Evolutionary conservation across 1,140 invertebrate species (phyloP), one percentile per base, ranked within the genome.

Genomic region (Caenorhabditis latens): DNA sequence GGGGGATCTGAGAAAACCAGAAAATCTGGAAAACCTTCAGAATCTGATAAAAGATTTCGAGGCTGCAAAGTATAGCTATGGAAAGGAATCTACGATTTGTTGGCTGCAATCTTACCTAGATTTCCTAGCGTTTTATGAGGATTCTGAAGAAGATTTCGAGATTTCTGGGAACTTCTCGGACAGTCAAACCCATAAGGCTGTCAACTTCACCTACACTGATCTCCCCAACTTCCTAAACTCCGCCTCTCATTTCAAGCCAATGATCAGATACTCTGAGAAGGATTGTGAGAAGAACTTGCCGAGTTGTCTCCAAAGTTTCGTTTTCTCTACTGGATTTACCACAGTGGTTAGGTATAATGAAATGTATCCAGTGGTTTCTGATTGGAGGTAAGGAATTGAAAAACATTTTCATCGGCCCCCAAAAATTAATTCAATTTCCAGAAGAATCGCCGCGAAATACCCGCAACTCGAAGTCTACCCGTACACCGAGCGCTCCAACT

Each of bases 241-340:
- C 2, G 85, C 82, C 16, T 43, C 75, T 13, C 57, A 82, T 57
- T 89, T 48, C 46, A 84, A 79, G 19, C 75, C 88, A 65, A 89
- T 85, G n/a, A 50, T 89, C 4, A 43, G 75, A 4, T 21, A 67
- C 1, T 85, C 88, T 63, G 71, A 84, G 21, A 24, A 43, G 8
- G 86, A 87, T 19, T 89, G 89, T 55, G 71, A 40, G n/a, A 14
- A 46, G 14, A 82, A 84, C 57, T 42, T 55, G 16, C 89, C 89
- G 2, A 61, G 57, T 71, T 89, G 88, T 43, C 11, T 90, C 3
- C n/a, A 85, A 19, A 58, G 58, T 16, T 87, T 89, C 82, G 19
- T 90, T 21, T 90, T 89, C 50, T 85, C 88, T 50, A 89, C 89
- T 63, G 89, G 88, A 58, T 90, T 90, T 82, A 87, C 88, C 11